phyloP scores from a whole-genome alignment of 2,113 vertebrate species.

The Catharus minimus region DNA sequence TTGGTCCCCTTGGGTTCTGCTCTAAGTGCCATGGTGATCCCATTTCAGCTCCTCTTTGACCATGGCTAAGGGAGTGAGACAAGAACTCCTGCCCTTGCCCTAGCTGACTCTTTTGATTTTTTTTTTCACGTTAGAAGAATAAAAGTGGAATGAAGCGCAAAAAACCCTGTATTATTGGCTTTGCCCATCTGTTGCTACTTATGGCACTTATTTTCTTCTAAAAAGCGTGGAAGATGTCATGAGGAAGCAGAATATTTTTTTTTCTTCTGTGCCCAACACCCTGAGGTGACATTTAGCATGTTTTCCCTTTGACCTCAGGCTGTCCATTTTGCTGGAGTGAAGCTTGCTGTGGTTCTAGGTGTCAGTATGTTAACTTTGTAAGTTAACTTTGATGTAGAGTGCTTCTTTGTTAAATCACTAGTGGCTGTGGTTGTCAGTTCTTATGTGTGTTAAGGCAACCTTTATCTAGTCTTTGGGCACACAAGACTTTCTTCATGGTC shows the following conservation, averaged over 20 bases:
- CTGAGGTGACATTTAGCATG: not conserved
- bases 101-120: not conserved
- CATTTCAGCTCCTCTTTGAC: not conserved
- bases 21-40: not conserved
- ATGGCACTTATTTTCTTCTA: not conserved
- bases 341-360: not conserved
- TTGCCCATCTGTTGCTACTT: not conserved
- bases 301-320: not conserved
- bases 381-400: not conserved
- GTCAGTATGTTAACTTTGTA: not conserved
- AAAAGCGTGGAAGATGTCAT: not conserved
- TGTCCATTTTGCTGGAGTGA: not conserved
- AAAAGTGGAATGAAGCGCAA: not conserved
- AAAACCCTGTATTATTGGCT: accelerated
- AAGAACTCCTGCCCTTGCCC: not conserved
- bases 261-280: not conserved
- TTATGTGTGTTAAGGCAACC: not conserved
- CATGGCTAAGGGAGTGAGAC: not conserved
- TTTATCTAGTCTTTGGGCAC: not conserved
- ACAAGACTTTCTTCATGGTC: not conserved
- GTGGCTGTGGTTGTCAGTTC: not conserved
- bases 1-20: not conserved
- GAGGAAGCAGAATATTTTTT: not conserved
- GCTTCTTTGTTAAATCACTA: not conserved
- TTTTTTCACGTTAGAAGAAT: not conserved